Base-by-base conservation (phyloP, 2,888 invertebrate species). In the Caenorhabditis sp. region DNA sequence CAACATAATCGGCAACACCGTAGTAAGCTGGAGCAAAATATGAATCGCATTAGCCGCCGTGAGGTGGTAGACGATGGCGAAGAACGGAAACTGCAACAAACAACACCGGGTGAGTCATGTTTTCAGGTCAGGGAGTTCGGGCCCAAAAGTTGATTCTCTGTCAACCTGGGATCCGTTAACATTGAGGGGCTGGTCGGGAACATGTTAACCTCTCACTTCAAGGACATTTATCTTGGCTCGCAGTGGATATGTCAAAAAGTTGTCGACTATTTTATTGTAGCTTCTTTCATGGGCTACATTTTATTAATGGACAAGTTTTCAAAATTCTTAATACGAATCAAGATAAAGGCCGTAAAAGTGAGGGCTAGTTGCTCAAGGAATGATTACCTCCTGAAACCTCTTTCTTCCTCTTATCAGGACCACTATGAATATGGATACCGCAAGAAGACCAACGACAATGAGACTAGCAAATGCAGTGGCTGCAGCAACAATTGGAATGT, bases 1-100 rank as follows among this genome's bases (percentile, higher is more conserved):
- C n/a, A 86, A 26, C 84, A 86, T 83, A 8, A 85, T 61, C 16
- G 86, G 86, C 3, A 86, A 47, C 22, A 86, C 77, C 12, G 86
- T 80, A 19, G 86, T 74, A 58, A 66, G 56, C 35, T 76, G 76
- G 56, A 84, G 81, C 16, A 70, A 19, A 16, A 86, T 77, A 44
- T 85, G 84, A 56, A 81, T 51, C 41, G 81, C 83, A 74, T 83
- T 83, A 14, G 80, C 80, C 7, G 68, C 68, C 12, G 83, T 83
- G 63, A 86, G 51, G 64, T 86, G 80, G 59, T 80, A 86, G 2
- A 86, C 86, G 51, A 86, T 86, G 26, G 85, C 70, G 59, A 86
- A 86, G 72, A 86, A 86, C 8, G 86, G 86, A 49, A 76, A 86
- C 81, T 84, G 84, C 44, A 80, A 77, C 51, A 47, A 31, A 56